Base-by-base conservation (phyloP, 2,888 invertebrate genomes). In the Dioctria rufipes region DNA sequence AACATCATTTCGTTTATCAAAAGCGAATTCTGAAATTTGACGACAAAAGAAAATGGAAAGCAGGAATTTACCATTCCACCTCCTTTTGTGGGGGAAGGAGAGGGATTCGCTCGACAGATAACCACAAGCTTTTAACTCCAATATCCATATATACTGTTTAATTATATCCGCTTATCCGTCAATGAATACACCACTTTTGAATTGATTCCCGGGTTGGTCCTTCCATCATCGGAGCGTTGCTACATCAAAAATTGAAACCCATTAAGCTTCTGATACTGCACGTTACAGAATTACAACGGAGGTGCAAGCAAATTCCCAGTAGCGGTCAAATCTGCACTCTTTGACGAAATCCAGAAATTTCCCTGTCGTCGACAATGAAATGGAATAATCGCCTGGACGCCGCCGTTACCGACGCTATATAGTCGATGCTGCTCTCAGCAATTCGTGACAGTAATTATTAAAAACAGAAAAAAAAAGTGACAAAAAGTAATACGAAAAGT, bases 241-340 rank as follows among this genome's bases (percentile, higher is more conserved):
- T 71, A 54, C 71, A 71, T 71, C 71, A 71, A 71, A 71, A 71
- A 71, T 71, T 71, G 71, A 71, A 71, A 54, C 37, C 71, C 71
- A 71, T 71, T 71, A 71, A 71, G 71, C 71, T 51, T 49, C 51
- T 25, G 25, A 25, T 25, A 1, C 25, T 71, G 37, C 51, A 71
- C 51, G 51, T 51, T 54, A 71, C 13, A 71, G 37, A 51, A 54
- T 71, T 54, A 71, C 71, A 54, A 25, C 25, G 25, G 25, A 25
- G 25, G 25, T 25, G 25, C 25, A 25, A 25, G 25, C 39, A 51
- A 37, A 71, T 71, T n/a, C 71, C 25, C 25, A 25, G 25, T 25
- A 54, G 71, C 40, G 71, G 71, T 71, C 54, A 51, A 39, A 8
- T 46, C 25, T 25, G 58, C 25, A 6, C 5, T 37, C 43, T 71